These are phyloP conservation scores for Diadromus collaris DNA, from an alignment of 2,888 invertebrate species.

Conservation along the genomic window DNA sequence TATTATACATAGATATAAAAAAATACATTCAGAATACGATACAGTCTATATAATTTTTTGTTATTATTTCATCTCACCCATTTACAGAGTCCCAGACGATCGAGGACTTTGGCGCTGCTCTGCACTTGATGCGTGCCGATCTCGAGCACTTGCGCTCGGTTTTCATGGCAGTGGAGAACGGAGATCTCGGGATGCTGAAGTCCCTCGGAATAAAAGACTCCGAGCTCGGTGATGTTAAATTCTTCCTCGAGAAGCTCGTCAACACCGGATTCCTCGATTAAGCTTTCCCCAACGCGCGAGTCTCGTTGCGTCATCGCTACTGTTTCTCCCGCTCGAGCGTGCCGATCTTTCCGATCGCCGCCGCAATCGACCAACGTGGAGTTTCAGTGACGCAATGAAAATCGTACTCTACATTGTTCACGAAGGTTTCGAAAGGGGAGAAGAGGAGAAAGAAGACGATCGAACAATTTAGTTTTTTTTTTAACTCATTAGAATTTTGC, in stretches of 20 bases:
- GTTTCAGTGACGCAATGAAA: conserved; percentile 30
- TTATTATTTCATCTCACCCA: conserved; percentile 6
- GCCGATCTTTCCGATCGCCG: conserved; percentile 10
- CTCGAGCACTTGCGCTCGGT: conserved; percentile 96
- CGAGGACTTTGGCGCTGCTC: conserved; percentile 95
- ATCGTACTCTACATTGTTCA: conserved; percentile 34
- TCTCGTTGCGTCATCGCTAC: conserved; percentile 55
- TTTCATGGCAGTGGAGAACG: conserved; percentile 97
- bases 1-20: too few relatives aligned
- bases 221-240: conserved; percentile 96
- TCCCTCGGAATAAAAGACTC: conserved; percentile 97
- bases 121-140: conserved; percentile 93
- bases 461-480: conserved; percentile 23
- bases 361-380: conserved; percentile 1
- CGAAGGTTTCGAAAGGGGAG: conserved; percentile 18
- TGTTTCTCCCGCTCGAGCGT: conserved; percentile 35
- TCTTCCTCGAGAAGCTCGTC: conserved; percentile 97
- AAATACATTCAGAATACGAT: too few relatives aligned
- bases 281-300: conserved; percentile 70
- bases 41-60: too few relatives aligned
- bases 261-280: conserved; percentile 98
- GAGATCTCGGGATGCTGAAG: conserved; percentile 96
- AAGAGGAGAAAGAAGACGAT: neutral
- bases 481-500: conserved; percentile 25
- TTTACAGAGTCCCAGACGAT: conserved; percentile 95